These are phyloP conservation scores for Aphodius sticticus DNA, from an alignment of 2,888 invertebrate species.

Conservation along the genomic window DNA sequence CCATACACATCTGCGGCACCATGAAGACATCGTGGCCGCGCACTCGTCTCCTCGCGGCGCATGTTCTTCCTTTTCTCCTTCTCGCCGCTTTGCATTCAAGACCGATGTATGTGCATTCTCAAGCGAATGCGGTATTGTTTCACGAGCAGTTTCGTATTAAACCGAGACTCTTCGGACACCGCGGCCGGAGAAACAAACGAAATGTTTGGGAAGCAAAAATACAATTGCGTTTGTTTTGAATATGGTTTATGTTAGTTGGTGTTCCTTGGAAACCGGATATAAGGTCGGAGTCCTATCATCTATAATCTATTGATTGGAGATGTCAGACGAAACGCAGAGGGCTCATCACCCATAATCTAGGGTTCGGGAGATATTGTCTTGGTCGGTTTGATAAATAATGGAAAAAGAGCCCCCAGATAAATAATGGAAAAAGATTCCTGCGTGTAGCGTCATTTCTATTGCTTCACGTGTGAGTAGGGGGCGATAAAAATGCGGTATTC, in stretches of 20 bases:
- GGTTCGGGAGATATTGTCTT: neutral
- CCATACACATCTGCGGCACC: conserved; percentile 57
- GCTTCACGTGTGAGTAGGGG: conserved; percentile 5
- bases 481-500: conserved; percentile 13
- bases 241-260: too few relatives aligned
- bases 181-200: neutral
- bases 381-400: neutral
- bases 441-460: neutral
- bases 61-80: conserved; percentile 4
- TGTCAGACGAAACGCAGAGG: too few relatives aligned
- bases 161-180: neutral
- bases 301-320: neutral
- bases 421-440: conserved; percentile 4
- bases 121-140: neutral
- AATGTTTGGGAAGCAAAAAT: neutral
- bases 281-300: neutral
- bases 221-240: too few relatives aligned
- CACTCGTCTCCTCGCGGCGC: neutral
- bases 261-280: too few relatives aligned
- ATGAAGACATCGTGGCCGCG: conserved; percentile 53
- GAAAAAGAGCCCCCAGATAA: neutral
- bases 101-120: neutral
- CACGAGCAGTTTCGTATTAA: neutral
- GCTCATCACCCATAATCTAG: too few relatives aligned
- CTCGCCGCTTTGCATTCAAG: neutral